Conservation (phyloP, 30 jellyfish, hydroid and myxozoan genomes). For the Mastigias papua region DNA sequence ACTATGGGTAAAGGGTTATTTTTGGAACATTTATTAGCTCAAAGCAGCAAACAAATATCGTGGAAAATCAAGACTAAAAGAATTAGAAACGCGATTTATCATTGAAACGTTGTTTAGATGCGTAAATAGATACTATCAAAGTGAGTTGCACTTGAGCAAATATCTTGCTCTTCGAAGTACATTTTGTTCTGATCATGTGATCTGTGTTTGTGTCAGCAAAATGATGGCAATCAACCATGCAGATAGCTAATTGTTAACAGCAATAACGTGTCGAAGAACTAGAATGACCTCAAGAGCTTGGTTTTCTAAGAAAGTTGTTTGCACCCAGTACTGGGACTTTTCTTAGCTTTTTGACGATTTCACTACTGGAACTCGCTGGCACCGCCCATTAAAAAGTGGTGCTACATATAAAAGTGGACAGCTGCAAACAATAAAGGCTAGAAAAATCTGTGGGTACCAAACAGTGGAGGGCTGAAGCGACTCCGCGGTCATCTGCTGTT, state of each 20-base stretch:
- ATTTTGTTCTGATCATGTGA: too few relatives aligned
- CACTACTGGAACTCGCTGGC: too few relatives aligned
- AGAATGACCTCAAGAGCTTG: slow-evolving; percentile 22
- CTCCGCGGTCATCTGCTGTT: too few relatives aligned
- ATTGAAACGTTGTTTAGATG: not conserved
- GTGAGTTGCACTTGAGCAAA: not conserved
- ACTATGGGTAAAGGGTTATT: slow-evolving; percentile 4
- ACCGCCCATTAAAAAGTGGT: too few relatives aligned
- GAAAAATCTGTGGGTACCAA: too few relatives aligned
- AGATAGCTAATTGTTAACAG: not conserved
- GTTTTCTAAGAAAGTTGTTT: too few relatives aligned
- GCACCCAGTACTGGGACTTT: too few relatives aligned
- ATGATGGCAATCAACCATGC: not conserved
- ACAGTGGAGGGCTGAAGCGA: too few relatives aligned
- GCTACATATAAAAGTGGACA: too few relatives aligned
- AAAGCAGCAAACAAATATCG: not conserved
- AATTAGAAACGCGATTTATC: not conserved
- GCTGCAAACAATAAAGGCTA: too few relatives aligned
- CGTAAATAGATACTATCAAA: not conserved
- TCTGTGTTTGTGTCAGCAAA: not conserved
- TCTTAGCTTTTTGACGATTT: too few relatives aligned
- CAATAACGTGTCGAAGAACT: slow-evolving; percentile 1
- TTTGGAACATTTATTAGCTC: slow-evolving; percentile 24
- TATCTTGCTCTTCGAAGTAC: not conserved
- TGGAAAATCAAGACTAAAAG: not conserved